Evolutionary conservation across 2,888 invertebrate genomes (phyloP), one percentile per base, ranked within the genome.

Genomic region (Acanthosepion pharaonis): DNA sequence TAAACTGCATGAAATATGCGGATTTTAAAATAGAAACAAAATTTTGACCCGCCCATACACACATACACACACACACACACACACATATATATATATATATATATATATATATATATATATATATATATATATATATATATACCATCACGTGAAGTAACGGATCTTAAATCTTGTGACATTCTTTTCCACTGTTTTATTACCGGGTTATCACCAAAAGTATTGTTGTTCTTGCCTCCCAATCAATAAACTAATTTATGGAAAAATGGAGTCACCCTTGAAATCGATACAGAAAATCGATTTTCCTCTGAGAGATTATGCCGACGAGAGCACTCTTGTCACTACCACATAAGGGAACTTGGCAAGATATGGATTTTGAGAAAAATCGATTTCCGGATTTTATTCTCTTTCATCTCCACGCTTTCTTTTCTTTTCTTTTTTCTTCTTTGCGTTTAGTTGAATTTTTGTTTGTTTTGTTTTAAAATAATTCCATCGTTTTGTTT

Each of bases 211-310:
- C 23, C 25, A 64, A 64, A 64, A 23, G 5, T 23, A 64, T 64
- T 64, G 64, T 64, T 64, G 23, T 64, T 64, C 6, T 6, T 64
- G 25, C 8, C 64, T 64, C 28, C 23, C 25, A 64, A 64, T 64
- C 64, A 64, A 64, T 64, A 64, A 64, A 64, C 3, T 64, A 23
- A 64, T 64, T 64, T 64, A 64, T 64, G 64, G 64, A 64, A 64
- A 64, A 64, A 64, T 64, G 64, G 64, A 64, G 64, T 64, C 64
- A 64, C 64, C 64, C 64, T 64, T 64, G 64, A 64, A 64, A 64
- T 64, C 64, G 64, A 64, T 64, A 64, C 64, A 5, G 25, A 8
- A 25, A 23, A 64, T 64, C 64, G 64, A 64, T 64, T 64, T 64
- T 25, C 28, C 23, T 64, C 25, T 25, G 64, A 51, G 51, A 8